phyloP scores from a whole-genome alignment of 2,113 vertebrate genomes.

The Phoenicopterus ruber region DNA sequence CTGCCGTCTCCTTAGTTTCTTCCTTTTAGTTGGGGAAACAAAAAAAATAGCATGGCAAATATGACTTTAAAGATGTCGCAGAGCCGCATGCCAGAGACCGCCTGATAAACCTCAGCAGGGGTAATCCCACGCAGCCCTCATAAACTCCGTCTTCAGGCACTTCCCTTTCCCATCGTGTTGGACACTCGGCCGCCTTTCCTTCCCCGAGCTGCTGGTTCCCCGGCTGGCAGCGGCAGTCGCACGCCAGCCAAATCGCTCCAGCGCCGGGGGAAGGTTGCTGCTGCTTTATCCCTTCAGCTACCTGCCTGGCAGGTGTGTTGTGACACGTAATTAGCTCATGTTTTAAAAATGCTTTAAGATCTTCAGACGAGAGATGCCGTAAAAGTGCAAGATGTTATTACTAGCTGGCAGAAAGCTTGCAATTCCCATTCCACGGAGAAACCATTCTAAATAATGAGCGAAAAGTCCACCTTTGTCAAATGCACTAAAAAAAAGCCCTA shows the following conservation, averaged over 20 bases:
- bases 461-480: neutral
- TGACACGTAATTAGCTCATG: neutral
- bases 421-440: neutral
- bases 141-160: neutral
- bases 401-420: neutral
- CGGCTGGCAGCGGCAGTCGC: neutral
- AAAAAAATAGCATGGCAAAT: neutral
- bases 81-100: neutral
- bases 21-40: neutral
- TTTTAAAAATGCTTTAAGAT: neutral
- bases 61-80: neutral
- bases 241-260: neutral
- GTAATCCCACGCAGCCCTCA: neutral
- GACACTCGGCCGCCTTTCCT: neutral
- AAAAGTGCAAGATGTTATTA: neutral
- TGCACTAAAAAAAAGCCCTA: neutral
- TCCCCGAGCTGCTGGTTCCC: neutral
- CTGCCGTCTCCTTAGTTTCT: neutral
- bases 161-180: rapidly evolving
- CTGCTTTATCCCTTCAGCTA: neutral
- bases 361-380: neutral
- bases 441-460: neutral
- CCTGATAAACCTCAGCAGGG: neutral
- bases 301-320: neutral
- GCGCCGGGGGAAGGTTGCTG: neutral